These are phyloP conservation scores for Lepisosteus osseus DNA, from an alignment of 2,113 vertebrate genomes.

Conservation along the genomic window DNA sequence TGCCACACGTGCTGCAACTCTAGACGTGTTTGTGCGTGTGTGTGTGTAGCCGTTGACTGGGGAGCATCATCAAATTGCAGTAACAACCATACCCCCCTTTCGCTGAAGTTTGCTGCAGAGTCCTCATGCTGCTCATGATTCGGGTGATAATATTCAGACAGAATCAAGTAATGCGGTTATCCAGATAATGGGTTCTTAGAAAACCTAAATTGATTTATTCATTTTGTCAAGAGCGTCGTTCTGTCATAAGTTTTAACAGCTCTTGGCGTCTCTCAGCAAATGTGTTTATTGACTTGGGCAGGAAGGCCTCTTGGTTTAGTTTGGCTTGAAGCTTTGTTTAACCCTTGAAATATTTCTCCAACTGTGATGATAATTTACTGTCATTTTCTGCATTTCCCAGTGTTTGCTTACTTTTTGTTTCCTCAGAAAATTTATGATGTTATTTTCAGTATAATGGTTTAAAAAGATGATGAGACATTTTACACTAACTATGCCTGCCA, in stretches of 20 bases:
- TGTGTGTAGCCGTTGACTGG: constrained; percentile 1
- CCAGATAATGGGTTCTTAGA: neutral
- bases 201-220: neutral
- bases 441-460: neutral
- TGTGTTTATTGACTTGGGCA: constrained; percentile 1
- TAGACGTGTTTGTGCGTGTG: constrained; percentile 30
- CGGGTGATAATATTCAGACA: neutral
- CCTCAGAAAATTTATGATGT: neutral
- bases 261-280: neutral
- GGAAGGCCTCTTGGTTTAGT: neutral
- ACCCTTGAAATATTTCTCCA: neutral
- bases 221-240: neutral
- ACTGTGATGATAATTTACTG: neutral
- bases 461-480: neutral
- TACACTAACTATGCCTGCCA: neutral
- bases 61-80: constrained; percentile 12
- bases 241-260: neutral
- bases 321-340: neutral
- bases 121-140: neutral
- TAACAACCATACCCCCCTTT: neutral
- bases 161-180: neutral
- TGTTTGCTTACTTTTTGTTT: neutral
- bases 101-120: constrained; percentile 5
- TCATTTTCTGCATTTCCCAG: neutral
- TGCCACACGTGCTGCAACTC: constrained; percentile 21